phyloP scores from a whole-genome alignment of 2,797 vertebrate genomes.

The Lacerta bilineata region DNA sequence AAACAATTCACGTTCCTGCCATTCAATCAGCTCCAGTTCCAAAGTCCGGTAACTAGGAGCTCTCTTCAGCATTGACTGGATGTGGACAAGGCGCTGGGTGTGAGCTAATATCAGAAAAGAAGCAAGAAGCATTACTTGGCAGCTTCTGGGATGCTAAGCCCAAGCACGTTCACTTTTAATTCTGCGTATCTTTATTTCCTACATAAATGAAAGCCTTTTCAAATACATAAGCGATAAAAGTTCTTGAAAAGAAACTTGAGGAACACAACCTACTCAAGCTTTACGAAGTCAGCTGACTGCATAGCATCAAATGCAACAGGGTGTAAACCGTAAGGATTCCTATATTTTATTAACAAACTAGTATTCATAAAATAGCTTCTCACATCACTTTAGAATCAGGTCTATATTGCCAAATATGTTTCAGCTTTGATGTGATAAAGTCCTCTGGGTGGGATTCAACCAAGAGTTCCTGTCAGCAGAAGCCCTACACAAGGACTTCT shows the following conservation, averaged over 20 bases:
- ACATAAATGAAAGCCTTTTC: constrained; percentile 60
- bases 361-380: neutral
- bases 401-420: neutral
- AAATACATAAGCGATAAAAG: neutral
- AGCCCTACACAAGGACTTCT: too few species aligned
- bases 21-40: constrained; percentile 97
- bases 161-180: constrained; percentile 39
- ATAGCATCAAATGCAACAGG: neutral
- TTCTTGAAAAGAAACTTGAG: neutral
- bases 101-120: constrained; percentile 84
- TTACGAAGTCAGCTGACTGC: neutral
- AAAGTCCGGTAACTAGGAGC: constrained; percentile 97
- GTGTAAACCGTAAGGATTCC: neutral
- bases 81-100: constrained; percentile 94
- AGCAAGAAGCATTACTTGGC: constrained; percentile 42
- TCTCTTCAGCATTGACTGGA: constrained; percentile 94
- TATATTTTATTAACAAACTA: neutral
- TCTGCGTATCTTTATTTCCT: constrained; percentile 40
- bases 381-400: neutral
- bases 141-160: neutral
- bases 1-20: constrained; percentile 98
- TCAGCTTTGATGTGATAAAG: neutral
- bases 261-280: neutral
- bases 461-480: too few species aligned
- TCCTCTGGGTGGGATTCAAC: too few species aligned